Conservation (phyloP, 1,140 invertebrate species). For the Drosophila orena region DNA sequence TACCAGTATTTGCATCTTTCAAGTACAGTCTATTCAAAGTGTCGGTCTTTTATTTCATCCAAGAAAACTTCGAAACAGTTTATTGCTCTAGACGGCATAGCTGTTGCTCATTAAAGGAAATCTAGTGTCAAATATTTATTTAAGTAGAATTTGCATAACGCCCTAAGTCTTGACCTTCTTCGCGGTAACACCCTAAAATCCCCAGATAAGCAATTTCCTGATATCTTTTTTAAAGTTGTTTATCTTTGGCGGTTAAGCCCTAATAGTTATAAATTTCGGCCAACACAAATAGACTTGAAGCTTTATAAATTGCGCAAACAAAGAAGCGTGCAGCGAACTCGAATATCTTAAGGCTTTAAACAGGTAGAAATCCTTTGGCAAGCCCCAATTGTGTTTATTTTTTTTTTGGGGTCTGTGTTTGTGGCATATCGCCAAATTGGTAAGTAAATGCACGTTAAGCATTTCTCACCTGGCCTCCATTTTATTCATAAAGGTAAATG, state of each 20-base stretch:
- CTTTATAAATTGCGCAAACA: constrained; percentile 32
- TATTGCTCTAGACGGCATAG: background rate
- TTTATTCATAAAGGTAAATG: constrained; percentile 75
- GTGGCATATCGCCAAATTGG: constrained; percentile 44
- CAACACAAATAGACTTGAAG: constrained; percentile 15
- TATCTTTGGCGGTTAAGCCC: constrained; percentile 30
- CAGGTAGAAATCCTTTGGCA: constrained; percentile 30
- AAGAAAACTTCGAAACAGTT: too few relatives aligned
- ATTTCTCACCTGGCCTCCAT: constrained; percentile 60
- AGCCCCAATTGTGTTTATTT: background rate
- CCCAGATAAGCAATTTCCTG: constrained; percentile 44
- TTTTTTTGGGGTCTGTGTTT: background rate
- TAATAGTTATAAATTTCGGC: constrained; percentile 42
- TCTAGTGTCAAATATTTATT: constrained; percentile 23
- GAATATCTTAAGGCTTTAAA: constrained; percentile 24
- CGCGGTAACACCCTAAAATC: constrained; percentile 23
- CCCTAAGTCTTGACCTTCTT: constrained; percentile 38
- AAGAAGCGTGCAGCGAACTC: constrained; percentile 26
- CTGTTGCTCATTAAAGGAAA: background rate
- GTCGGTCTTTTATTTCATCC: too few relatives aligned
- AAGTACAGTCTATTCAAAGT: background rate
- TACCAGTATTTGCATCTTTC: background rate
- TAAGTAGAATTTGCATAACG: constrained; percentile 17
- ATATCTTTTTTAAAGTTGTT: constrained; percentile 13
- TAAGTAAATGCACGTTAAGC: constrained; percentile 45